These are phyloP conservation scores for Xenopus borealis DNA, from an alignment of 2,113 vertebrate genomes.

Conservation along the genomic window DNA sequence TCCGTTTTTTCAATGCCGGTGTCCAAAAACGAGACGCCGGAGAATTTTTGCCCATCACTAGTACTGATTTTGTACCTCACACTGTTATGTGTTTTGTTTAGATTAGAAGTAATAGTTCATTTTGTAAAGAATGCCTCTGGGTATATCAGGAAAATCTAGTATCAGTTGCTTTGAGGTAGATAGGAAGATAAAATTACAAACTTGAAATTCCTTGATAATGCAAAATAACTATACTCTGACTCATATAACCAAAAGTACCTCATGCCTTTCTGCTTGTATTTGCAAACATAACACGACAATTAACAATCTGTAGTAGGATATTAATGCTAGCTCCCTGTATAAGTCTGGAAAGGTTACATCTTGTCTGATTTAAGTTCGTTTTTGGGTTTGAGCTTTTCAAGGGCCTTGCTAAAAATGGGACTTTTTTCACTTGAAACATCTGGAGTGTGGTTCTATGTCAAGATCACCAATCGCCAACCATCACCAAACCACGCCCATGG, in stretches of 20 bases:
- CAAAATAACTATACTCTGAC: not conserved
- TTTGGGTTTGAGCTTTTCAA: too few relatives aligned
- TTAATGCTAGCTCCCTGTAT: too few relatives aligned
- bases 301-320: not conserved
- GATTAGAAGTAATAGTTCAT: slow-evolving; percentile 13
- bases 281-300: not conserved
- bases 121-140: slow-evolving; percentile 23
- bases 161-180: slow-evolving; percentile 19
- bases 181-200: slow-evolving; percentile 1
- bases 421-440: too few relatives aligned
- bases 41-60: too few relatives aligned
- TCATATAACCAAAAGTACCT: slow-evolving; percentile 17
- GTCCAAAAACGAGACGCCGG: too few relatives aligned
- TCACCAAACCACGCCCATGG: too few relatives aligned
- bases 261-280: not conserved
- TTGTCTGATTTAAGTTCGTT: too few relatives aligned
- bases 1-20: too few relatives aligned
- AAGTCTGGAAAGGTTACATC: too few relatives aligned
- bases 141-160: slow-evolving; percentile 28
- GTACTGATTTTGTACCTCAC: not conserved
- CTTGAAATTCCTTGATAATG: slow-evolving; percentile 19
- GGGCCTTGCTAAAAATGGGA: too few relatives aligned
- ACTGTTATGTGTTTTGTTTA: slow-evolving; percentile 10
- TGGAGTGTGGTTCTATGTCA: too few relatives aligned
- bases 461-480: too few relatives aligned